A percentile compares a stretch with the other conserved stretches of the same genome.
These are phyloP conservation scores for Pituophis catenifer DNA, from an alignment of 2,113 vertebrate species.

Conservation along the genomic window DNA sequence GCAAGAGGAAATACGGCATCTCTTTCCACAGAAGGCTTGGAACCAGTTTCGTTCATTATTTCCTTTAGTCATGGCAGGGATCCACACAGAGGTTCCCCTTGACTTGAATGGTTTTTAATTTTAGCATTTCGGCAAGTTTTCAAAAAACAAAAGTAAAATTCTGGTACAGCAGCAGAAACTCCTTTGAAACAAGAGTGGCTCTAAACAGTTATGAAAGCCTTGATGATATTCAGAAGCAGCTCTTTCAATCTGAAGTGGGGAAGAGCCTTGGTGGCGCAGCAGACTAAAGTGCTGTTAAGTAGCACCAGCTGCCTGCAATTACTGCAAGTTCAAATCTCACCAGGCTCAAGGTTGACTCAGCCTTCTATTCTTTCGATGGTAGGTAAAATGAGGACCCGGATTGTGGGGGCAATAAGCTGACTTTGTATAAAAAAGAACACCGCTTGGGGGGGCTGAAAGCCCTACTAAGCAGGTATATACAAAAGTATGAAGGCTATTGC, in stretches of 20 bases:
- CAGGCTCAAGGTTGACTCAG: too few relatives aligned
- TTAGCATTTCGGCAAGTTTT: not conserved
- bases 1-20: not conserved
- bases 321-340: too few relatives aligned
- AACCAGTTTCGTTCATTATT: not conserved
- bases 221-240: not conserved
- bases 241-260: not conserved
- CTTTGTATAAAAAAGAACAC: too few relatives aligned
- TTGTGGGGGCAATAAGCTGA: too few relatives aligned
- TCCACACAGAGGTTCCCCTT: not conserved
- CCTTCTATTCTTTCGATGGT: too few relatives aligned
- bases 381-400: too few relatives aligned
- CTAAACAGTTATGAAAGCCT: not conserved
- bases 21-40: not conserved
- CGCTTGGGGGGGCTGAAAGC: too few relatives aligned
- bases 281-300: too few relatives aligned
- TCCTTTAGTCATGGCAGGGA: too few relatives aligned
- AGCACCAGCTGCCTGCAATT: too few relatives aligned
- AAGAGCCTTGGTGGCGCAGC: not conserved
- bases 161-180: not conserved
- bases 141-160: not conserved
- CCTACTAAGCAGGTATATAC: too few relatives aligned
- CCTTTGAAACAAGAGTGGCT: not conserved
- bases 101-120: not conserved
- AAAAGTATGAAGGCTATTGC: too few relatives aligned